phyloP scores from a whole-genome alignment of 2,113 vertebrate genomes.

The Calidris pugnax region DNA sequence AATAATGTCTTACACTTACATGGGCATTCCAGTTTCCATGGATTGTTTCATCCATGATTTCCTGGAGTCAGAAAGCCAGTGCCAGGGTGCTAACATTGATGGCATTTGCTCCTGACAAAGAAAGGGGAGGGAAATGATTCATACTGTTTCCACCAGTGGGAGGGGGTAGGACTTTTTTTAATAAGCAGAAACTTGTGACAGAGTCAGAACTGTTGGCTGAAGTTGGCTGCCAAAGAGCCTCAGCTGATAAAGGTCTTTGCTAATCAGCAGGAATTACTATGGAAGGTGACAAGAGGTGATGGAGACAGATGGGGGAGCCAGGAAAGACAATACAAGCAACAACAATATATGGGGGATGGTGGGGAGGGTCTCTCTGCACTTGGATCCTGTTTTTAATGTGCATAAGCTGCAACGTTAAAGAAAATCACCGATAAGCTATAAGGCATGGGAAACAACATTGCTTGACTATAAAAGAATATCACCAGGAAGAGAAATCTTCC shows the following conservation, averaged over 20 bases:
- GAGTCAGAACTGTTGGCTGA: slow-evolving; percentile 34
- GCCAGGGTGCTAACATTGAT: slow-evolving; percentile 6
- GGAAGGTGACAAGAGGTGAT: slow-evolving; percentile 48
- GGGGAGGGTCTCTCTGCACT: neutral
- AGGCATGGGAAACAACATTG: neutral
- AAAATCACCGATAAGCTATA: neutral
- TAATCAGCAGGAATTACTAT: slow-evolving; percentile 54
- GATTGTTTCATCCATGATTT: slow-evolving; percentile 50
- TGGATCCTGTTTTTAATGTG: slow-evolving; percentile 24
- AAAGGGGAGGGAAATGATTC: slow-evolving; percentile 58
- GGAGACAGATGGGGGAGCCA: slow-evolving; percentile 33
- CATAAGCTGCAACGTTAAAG: neutral
- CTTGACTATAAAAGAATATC: neutral
- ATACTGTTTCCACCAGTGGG: neutral
- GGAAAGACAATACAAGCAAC: slow-evolving; percentile 18
- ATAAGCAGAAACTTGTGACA: neutral
- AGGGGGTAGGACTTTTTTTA: neutral
- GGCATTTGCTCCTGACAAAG: slow-evolving; percentile 52
- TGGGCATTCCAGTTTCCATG: slow-evolving; percentile 31
- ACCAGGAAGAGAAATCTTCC: neutral
- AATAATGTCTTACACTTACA: neutral
- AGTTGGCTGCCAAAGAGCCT: neutral
- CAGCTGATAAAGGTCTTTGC: slow-evolving; percentile 30
- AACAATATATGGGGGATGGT: neutral
- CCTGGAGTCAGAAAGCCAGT: slow-evolving; percentile 28